Evolutionary conservation across 2,113 vertebrate species (phyloP), one percentile per base, ranked within the genome.

Genomic region (Paramisgurnus dabryanus): DNA sequence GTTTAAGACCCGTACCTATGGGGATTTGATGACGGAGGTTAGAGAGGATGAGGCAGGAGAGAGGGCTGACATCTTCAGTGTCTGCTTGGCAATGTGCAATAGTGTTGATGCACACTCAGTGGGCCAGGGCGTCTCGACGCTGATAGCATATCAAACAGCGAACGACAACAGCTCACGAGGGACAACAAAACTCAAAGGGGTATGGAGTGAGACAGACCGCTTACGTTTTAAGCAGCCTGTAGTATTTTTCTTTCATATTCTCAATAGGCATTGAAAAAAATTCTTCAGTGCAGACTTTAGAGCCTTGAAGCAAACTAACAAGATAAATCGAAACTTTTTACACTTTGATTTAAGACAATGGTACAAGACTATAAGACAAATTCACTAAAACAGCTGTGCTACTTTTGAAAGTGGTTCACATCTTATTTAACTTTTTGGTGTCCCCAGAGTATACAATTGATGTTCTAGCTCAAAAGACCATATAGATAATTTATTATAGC

Each of bases 1-100:
- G 65, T 79, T 75, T 49, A 77, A 73, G 64, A 84, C 43, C 74
- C 58, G 68, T 78, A 70, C 67, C 74, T 58, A 53, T 75, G 79
- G 53, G 43, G 75, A 81, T 81, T 15, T 66, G 70, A n/a, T 67
- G 45, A 22, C 1, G 34, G 78, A 58, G 22, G 50, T 68, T 76
- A 39, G 15, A 68, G 27, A 68, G 72, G 27, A 58, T 76, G 55
- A 68, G 55, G 41, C 50, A 39, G 43, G 53, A 43, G 60, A 65
- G 45, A 68, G 34, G 60, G 17, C 7, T 18, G 7, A 18, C 40
- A 72, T 72, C 43, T 55, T 84, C 68, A 45, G 65, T 84, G 79
- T 75, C 83, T 70, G 75, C 64, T 74, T 57, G 55, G 68, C 67
- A 41, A 69, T 41, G 72, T 64, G 68, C 39, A 67, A 43, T 58